These are phyloP conservation scores for Leptinotarsa rubiginosa DNA, from an alignment of 2,888 invertebrate species.

Conservation along the genomic window DNA sequence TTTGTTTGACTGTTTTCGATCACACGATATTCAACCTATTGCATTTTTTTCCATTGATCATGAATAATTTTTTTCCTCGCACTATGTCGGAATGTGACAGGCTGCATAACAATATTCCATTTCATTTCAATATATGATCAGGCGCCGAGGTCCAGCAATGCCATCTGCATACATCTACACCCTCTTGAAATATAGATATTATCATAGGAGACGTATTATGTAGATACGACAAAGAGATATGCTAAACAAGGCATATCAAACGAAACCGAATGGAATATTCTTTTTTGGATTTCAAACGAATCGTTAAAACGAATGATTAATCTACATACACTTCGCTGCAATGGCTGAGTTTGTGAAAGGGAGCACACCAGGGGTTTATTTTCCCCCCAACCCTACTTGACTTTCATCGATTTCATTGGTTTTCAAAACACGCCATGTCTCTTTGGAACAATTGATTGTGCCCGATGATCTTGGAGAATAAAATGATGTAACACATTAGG, in stretches of 20 bases:
- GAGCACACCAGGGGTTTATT: not conserved
- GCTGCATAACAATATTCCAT: slow-evolving; percentile 32
- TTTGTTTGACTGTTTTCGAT: not conserved
- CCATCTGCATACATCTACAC: slow-evolving; percentile 39
- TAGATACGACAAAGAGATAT: slow-evolving; percentile 47
- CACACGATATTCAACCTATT: not conserved
- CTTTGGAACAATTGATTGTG: too few species aligned
- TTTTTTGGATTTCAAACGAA: slow-evolving; percentile 35
- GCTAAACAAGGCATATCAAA: slow-evolving; percentile 45
- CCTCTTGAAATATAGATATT: slow-evolving; percentile 43
- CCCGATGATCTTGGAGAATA: too few species aligned
- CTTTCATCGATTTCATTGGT: not conserved
- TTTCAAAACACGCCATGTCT: too few species aligned
- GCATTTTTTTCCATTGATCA: not conserved
- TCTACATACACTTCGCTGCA: slow-evolving; percentile 27
- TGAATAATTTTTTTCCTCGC: slow-evolving; percentile 19
- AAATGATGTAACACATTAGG: too few species aligned
- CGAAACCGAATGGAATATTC: slow-evolving; percentile 41
- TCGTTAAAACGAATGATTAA: slow-evolving; percentile 40
- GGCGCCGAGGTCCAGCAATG: slow-evolving; percentile 33
- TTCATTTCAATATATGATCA: slow-evolving; percentile 39
- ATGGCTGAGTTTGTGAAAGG: not conserved
- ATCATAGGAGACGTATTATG: slow-evolving; percentile 50
- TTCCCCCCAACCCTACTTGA: not conserved
- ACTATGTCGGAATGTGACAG: slow-evolving; percentile 28